phyloP scores from a whole-genome alignment of 2,797 vertebrate genomes.

The Eurystomus glaucurus region DNA sequence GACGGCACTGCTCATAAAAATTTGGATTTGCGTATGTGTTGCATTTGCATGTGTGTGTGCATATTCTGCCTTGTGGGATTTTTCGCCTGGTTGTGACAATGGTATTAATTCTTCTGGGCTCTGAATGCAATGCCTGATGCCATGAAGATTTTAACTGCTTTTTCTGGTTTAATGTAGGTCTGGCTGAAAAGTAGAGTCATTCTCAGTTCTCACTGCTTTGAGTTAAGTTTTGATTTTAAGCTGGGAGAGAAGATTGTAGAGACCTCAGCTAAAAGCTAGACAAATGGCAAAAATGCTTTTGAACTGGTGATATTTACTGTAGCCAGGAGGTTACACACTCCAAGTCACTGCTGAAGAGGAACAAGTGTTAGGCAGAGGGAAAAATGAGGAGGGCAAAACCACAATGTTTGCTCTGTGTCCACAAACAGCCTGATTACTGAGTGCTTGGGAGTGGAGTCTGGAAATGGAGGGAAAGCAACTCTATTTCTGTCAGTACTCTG shows the following conservation, averaged over 20 bases:
- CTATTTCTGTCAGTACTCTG: background rate
- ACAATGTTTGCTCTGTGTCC: background rate
- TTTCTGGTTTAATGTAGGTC: background rate
- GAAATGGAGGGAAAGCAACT: background rate
- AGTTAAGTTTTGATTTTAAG: background rate
- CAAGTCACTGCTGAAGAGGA: background rate
- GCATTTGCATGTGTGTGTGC: background rate
- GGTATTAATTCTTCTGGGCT: conserved; percentile 45
- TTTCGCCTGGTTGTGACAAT: conserved; percentile 30
- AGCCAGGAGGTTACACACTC: background rate
- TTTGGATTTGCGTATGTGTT: conserved; percentile 29
- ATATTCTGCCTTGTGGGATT: conserved; percentile 40
- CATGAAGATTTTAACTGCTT: background rate
- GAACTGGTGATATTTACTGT: background rate
- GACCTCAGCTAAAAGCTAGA: background rate
- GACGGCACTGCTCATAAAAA: conserved; percentile 78
- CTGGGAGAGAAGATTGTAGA: background rate
- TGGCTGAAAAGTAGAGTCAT: background rate
- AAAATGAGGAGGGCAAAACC: background rate
- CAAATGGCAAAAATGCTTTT: background rate
- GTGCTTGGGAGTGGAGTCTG: background rate
- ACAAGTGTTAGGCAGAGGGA: background rate
- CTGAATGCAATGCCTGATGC: background rate
- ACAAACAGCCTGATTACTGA: background rate
- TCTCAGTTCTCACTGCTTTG: background rate